These are phyloP conservation scores for Priocnemis perturbator DNA, from an alignment of 2,888 invertebrate species.

Conservation along the genomic window DNA sequence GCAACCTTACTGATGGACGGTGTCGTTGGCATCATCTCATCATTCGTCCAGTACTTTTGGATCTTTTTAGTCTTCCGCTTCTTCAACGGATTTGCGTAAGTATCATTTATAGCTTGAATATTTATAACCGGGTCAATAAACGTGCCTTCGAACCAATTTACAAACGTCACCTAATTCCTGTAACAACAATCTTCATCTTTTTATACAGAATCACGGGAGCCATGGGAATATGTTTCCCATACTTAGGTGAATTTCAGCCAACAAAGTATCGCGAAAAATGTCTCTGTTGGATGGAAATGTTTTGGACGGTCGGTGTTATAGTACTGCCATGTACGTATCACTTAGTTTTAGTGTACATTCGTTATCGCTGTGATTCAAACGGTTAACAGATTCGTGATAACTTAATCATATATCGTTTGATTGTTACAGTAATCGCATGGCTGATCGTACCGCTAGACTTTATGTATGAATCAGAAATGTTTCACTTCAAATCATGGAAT, in stretches of 20 bases:
- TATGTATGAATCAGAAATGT: constrained; percentile 78
- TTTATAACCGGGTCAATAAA: neutral
- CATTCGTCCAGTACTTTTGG: constrained; percentile 84
- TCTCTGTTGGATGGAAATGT: constrained; percentile 90
- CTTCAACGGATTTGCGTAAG: constrained; percentile 88
- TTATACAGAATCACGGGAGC: constrained; percentile 84
- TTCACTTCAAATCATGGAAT: constrained; percentile 88
- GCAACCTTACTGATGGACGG: constrained; percentile 86
- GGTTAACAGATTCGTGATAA: too few relatives aligned
- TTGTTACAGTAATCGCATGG: constrained; percentile 83
- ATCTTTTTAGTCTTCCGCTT: constrained; percentile 85
- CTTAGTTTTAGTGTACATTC: neutral
- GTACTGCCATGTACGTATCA: constrained; percentile 81
- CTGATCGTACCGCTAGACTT: constrained; percentile 83
- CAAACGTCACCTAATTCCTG: neutral
- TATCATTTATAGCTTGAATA: constrained; percentile 51
- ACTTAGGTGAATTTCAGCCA: constrained; percentile 88
- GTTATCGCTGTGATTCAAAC: too few relatives aligned
- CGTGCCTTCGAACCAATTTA: too few relatives aligned
- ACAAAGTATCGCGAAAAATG: constrained; percentile 87
- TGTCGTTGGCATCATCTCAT: constrained; percentile 83
- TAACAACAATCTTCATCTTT: neutral
- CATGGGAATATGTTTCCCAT: constrained; percentile 89
- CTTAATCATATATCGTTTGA: neutral
- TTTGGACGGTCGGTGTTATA: constrained; percentile 89